These are phyloP conservation scores for Pristiophorus japonicus DNA, from an alignment of 2,113 vertebrate species.

Conservation along the genomic window DNA sequence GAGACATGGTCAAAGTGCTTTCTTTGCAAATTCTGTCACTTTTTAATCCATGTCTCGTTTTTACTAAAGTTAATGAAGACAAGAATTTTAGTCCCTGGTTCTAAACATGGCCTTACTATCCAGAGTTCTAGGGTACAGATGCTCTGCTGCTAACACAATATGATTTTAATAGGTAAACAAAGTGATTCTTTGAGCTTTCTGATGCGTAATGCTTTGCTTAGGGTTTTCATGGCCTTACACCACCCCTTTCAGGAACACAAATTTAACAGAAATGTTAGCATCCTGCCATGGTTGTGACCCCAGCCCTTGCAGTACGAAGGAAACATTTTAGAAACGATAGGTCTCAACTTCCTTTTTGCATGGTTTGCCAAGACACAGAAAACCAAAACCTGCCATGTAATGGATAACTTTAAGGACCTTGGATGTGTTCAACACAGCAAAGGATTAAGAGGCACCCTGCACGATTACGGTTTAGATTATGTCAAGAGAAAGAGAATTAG, in stretches of 20 bases:
- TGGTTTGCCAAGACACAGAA: conserved; percentile 25
- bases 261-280: neutral
- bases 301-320: too few species aligned
- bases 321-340: neutral
- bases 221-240: neutral
- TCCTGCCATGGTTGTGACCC: neutral
- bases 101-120: neutral
- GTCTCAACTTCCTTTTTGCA: conserved; percentile 10
- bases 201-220: neutral
- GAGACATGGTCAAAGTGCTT: neutral
- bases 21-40: neutral
- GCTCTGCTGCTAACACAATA: neutral
- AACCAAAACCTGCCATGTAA: neutral
- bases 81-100: neutral
- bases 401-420: conserved; percentile 3
- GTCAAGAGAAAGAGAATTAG: neutral
- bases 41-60: neutral
- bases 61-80: neutral
- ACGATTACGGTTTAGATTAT: neutral
- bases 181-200: neutral
- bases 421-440: neutral
- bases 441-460: neutral
- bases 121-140: neutral
- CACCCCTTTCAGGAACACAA: neutral
- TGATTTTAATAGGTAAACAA: neutral